A percentile compares a stretch with the other conserved stretches of the same genome.
These are phyloP conservation scores for Xanthia icteritia DNA, from an alignment of 2,888 invertebrate genomes.

Conservation along the genomic window DNA sequence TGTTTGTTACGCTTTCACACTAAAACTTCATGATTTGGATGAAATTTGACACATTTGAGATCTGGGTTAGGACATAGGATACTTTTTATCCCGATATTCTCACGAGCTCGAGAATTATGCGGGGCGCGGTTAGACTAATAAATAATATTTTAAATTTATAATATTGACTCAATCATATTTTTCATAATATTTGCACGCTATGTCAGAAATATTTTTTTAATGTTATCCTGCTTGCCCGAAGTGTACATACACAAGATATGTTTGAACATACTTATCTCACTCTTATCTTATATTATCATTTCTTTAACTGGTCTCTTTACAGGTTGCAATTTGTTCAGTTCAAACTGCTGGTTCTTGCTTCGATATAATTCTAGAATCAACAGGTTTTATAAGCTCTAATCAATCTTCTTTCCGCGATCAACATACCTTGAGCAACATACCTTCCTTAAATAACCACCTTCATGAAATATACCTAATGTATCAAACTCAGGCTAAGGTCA, in stretches of 20 bases:
- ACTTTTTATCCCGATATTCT: no score
- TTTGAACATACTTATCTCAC: neutral
- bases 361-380: neutral
- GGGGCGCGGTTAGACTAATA: no score
- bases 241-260: neutral
- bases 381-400: neutral
- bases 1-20: no score
- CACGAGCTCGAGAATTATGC: no score
- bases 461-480: neutral
- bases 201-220: no score
- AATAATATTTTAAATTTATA: no score
- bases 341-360: neutral
- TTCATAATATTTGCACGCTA: neutral
- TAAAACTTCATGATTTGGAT: no score
- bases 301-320: neutral
- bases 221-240: no score
- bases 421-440: no score
- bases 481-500: conserved; percentile 11
- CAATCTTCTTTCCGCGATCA: neutral
- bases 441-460: neutral
- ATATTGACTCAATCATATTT: neutral
- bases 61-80: no score
- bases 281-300: neutral
- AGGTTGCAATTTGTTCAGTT: neutral
- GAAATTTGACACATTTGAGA: no score